Base-by-base conservation (phyloP, 2,797 vertebrate species). In the Salmo trutta region DNA sequence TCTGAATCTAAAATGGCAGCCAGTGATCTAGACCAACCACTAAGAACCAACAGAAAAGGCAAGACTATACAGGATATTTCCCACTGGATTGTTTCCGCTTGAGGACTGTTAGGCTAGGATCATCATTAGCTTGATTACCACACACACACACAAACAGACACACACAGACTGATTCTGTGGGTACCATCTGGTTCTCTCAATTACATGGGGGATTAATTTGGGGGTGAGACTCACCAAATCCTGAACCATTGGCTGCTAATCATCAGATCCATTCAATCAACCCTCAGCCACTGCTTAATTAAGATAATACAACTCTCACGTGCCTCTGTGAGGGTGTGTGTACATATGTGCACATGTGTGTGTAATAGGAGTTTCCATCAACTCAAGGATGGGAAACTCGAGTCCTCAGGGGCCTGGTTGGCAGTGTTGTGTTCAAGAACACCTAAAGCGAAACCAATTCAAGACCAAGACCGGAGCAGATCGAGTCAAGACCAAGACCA, bases 141-240 rank as follows among this genome's bases (percentile, higher is more conserved):
- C 1, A 56, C 16, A 56, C 54, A 56, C 56, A n/a, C 17, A 56
- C 7, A 10, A 1, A 41, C 19, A 56, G 1, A 62, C 56, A 62
- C 0, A 62, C 56, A 62, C 7, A 62, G n/a, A 62, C 41, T 21
- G 77, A 81, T 83, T 87, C 79, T 81, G 77, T 85, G 78, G 77
- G 59, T 80, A 69, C 81, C 76, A 87, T 85, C 83, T 79, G 83
- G 73, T 78, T 75, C 77, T 67, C 83, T 84, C 69, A 79, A 77
- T 85, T 84, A 80, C 74, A 54, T 68, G 79, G 69, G 62, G 72
- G 78, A 85, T 82, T 85, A 31, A 85, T 84, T 77, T 85, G 68
- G 81, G 72, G 64, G 81, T 75, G 69, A 41, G 70, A 65, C 82
- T 75, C 75, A 79, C 79, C 17, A 74, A 83, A 82, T 72, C 71